Percentiles rank a stretch among this genome's conserved stretches.
phyloP scores from a whole-genome alignment of 2,888 invertebrate species.

The Empis stercorea region DNA sequence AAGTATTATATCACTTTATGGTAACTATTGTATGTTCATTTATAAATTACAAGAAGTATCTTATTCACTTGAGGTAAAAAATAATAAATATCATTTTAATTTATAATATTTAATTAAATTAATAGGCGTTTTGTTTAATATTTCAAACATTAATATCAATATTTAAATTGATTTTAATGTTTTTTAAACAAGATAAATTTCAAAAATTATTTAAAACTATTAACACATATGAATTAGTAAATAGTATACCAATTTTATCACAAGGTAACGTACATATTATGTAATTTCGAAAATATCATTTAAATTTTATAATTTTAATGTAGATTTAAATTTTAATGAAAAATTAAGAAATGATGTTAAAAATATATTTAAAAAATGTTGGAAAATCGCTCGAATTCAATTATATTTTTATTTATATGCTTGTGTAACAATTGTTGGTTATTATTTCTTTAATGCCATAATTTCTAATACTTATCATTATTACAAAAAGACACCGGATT shows the following conservation, averaged over 20 bases:
- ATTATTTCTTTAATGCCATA: constrained; percentile 19
- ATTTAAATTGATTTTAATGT: constrained; percentile 6
- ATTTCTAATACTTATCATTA: constrained; percentile 18
- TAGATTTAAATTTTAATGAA: constrained; percentile 19
- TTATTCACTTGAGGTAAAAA: too few species aligned
- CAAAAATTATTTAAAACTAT: constrained; percentile 1
- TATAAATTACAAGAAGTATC: too few species aligned
- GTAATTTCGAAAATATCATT: too few species aligned
- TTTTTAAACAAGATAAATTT: constrained; percentile 6
- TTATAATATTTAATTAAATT: neutral
- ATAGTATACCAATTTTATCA: constrained; percentile 4
- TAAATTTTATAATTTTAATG: neutral
- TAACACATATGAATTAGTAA: constrained; percentile 7
- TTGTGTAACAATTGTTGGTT: constrained; percentile 12
- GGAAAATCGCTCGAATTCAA: constrained; percentile 21
- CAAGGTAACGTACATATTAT: too few species aligned
- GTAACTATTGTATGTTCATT: too few species aligned
- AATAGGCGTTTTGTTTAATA: constrained; percentile 6
- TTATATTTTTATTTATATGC: constrained; percentile 19
- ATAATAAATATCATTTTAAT: too few species aligned
- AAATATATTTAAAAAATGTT: constrained; percentile 17
- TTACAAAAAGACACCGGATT: constrained; percentile 13
- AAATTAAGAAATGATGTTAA: constrained; percentile 18
- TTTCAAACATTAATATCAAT: constrained; percentile 8
- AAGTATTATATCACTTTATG: too few species aligned